These are phyloP conservation scores for Watsonalla cultraria DNA, from an alignment of 2,888 invertebrate species.

Conservation along the genomic window DNA sequence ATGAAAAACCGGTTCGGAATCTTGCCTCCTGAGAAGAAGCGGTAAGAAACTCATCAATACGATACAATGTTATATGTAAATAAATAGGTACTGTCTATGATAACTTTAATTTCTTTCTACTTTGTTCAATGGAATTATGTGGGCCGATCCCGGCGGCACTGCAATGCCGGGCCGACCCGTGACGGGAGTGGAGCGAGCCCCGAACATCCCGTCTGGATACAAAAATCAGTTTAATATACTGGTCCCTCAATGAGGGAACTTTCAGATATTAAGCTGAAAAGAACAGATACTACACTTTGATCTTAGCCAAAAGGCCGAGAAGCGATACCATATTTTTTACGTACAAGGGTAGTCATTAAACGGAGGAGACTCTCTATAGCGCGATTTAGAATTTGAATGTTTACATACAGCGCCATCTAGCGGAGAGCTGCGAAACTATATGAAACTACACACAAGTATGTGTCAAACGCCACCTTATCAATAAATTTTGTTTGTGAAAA, in stretches of 20 bases:
- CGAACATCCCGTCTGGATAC: conserved; percentile 17
- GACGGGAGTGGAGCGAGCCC: conserved; percentile 23
- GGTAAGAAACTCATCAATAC: too few relatives aligned
- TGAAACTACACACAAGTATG: too few relatives aligned
- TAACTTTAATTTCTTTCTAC: too few relatives aligned
- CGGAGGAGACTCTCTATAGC: neutral
- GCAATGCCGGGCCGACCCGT: conserved; percentile 25
- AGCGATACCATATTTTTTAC: conserved; percentile 6
- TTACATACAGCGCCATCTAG: neutral
- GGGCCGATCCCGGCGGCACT: conserved; percentile 24
- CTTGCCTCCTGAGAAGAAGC: too few relatives aligned
- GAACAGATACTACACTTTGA: conserved; percentile 21
- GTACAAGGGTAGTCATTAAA: neutral
- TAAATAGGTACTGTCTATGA: too few relatives aligned
- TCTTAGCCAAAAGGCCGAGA: conserved; percentile 22
- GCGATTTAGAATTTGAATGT: neutral
- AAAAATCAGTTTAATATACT: conserved; percentile 23
- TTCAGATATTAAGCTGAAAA: conserved; percentile 22
- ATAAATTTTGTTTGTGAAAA: too few relatives aligned
- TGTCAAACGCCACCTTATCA: too few relatives aligned
- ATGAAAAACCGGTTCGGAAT: too few relatives aligned
- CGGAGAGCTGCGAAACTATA: neutral
- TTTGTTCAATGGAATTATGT: neutral
- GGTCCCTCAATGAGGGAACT: conserved; percentile 20
- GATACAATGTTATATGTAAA: too few relatives aligned